Base-by-base conservation (phyloP, 2,888 invertebrate species). In the Aspidiotus destructor region DNA sequence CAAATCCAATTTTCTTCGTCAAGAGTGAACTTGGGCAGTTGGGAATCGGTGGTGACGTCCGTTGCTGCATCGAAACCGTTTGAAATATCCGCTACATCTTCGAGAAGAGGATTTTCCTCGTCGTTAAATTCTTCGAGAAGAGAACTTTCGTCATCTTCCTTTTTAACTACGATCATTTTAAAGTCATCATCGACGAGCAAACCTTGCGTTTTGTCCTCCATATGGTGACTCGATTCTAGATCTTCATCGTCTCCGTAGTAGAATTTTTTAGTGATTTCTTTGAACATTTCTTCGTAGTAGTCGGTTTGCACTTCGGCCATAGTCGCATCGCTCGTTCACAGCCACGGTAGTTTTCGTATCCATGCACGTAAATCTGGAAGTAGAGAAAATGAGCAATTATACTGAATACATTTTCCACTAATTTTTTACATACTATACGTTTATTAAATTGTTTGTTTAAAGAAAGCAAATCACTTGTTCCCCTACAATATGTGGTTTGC, bases 261-360 rank as follows among this genome's bases (percentile, higher is more conserved):
- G 73, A 92, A 82, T 81, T 92, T 92, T 78, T 90, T 85, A 72
- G 92, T 92, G 76, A 92, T 92, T 83, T 92, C 92, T 79, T 92
- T 92, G 78, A 89, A 89, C 86, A 89, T 89, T 77, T 89, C 89
- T 80, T 89, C 89, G 80, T 89, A 85, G 77, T 81, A 82, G 78
- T 85, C 85, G 79, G 85, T 81, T 75, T 83, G 78, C 79, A 73
- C 72, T 61, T 73, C 72, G 67, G 71, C 72, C 73, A 73, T 72
- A 63, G 69, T 71, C 13, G 67, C 67, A 67, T 67, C 41, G 67
- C 60, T 52, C 52, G 57, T 9, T 60, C 28, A 28, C 28, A 28
- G 28, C 28, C 28, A 28, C 28, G 28, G 28, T 28, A 17, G n/a
- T 60, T 7, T 58, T 41, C 60, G 8, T 52, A 67, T 41, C 67